These are phyloP conservation scores for Pelosia muscerda DNA, from an alignment of 2,888 invertebrate genomes.

Conservation along the genomic window DNA sequence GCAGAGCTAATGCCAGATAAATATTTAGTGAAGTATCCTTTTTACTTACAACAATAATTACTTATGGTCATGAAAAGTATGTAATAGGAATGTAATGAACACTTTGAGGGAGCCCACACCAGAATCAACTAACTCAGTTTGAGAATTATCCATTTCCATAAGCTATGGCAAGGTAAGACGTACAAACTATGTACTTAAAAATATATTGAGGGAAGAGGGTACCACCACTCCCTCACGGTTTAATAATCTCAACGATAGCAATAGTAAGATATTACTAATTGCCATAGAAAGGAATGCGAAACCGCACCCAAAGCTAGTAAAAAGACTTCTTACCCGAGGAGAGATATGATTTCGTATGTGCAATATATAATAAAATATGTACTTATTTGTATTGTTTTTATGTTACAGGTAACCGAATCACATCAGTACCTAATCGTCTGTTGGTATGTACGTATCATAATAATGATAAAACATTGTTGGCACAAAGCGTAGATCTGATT, in stretches of 20 bases:
- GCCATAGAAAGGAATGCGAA: too few species aligned
- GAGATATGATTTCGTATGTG: too few species aligned
- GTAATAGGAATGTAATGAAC: neutral
- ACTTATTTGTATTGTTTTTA: conserved; percentile 1
- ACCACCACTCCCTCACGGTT: too few species aligned
- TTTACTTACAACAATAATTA: neutral
- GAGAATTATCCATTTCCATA: neutral
- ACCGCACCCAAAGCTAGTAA: too few species aligned
- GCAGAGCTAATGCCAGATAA: neutral
- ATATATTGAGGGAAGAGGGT: too few species aligned
- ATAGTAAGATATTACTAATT: too few species aligned
- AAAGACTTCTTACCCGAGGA: too few species aligned
- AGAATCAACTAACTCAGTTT: neutral
- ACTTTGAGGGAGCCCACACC: neutral
- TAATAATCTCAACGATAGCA: too few species aligned
- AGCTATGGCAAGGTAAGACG: too few species aligned
- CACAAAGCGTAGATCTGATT: neutral
- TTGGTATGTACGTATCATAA: conserved; percentile 16
- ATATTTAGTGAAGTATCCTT: neutral
- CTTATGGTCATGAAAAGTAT: neutral
- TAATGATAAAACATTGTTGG: neutral
- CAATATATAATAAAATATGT: too few species aligned
- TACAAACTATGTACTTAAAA: too few species aligned
- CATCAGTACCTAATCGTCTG: neutral
- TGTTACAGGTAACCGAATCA: conserved; percentile 23